Evolutionary conservation across 2,797 vertebrate species (phyloP), one percentile per base, ranked within the genome.

Genomic region (Acrossocheilus fasciatus): DNA sequence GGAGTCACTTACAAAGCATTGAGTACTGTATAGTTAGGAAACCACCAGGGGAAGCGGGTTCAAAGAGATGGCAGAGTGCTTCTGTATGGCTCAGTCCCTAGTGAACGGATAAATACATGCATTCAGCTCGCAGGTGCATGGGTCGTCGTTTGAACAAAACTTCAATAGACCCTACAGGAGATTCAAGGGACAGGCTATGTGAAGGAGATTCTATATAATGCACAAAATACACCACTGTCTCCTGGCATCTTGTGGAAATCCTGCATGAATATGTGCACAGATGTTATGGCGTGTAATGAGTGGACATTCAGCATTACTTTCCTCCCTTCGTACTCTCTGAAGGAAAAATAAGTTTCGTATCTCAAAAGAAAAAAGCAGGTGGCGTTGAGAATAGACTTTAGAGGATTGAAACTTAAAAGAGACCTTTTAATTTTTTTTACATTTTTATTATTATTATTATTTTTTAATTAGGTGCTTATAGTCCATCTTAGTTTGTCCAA

Each of bases 1-100:
- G 96, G 97, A 98, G 96, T 98, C 97, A 95, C 97, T 99, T 98
- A 98, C 97, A 95, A 95, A 97, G 95, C 94, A 93, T 91, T 89
- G 93, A 93, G 93, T 90, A 87, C 90, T 94, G 93, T 94, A 94
- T 94, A 92, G 93, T 92, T 96, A 95, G 92, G 93, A 92, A 95
- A 94, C 95, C 95, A 96, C 95, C 93, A 93, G 92, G 94, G 91
- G 92, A 93, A 93, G 95, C 89, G 92, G 92, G 92, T 96, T 96
- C 94, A 96, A 95, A 95, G 94, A 92, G 92, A 94, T 92, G 91
- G 90, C 92, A 93, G 94, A 88, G 91, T 92, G 93, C 92, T 89
- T 95, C 92, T 92, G 93, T 92, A 95, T 92, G 94, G 91, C 89
- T 89, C 88, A 90, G 93, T 95, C 95, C 94, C 95, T 89, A 88